Base-by-base conservation (phyloP, 2,113 vertebrate genomes). In the Tympanuchus pallidicinctus region DNA sequence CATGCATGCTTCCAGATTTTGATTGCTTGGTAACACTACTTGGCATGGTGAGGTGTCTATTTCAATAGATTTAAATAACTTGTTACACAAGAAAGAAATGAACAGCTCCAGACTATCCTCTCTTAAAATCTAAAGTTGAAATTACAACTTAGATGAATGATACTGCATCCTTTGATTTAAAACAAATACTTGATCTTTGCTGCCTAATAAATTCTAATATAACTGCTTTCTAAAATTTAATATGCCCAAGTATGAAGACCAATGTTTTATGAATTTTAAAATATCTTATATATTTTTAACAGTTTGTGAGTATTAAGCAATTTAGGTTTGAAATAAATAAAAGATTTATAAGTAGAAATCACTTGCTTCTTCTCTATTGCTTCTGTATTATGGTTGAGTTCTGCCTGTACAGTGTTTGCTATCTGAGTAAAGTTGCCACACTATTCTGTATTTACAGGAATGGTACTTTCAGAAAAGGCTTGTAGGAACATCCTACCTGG, bases 1-100 rank as follows among this genome's bases (percentile, higher is more conserved):
- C 95, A 97, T 96, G 71, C 43, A 60, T 91, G 84, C 87, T 97
- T 96, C 97, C 95, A 97, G 97, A 97, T 96, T 97, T 97, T 97
- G 96, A 97, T 97, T 97, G 97, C 96, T 95, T 97, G 90, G 86
- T 97, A 94, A 94, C 73, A 92, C 82, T 92, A 69, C 82, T 97
- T 97, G 97, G 94, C 93, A 97, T 81, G 92, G 94, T 86, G 85
- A 94, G 89, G 13, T 88, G 73, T 56, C 64, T 74, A 78, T 77
- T 89, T 66, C 74, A 92, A 94, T 85, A 32, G 56, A 96, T 94
- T 97, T 91, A 96, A 96, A 96, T 95, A 96, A 97, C 89, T 87
- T 95, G 74, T 40, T 92, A 95, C 92, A 95, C 75, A 93, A 95
- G 95, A 93, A 94, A 96, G 45, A 81, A 96, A 64, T 17, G 14